Base-by-base conservation (phyloP, 2,888 invertebrate genomes). In the Caenorhabditis drosophilae region DNA sequence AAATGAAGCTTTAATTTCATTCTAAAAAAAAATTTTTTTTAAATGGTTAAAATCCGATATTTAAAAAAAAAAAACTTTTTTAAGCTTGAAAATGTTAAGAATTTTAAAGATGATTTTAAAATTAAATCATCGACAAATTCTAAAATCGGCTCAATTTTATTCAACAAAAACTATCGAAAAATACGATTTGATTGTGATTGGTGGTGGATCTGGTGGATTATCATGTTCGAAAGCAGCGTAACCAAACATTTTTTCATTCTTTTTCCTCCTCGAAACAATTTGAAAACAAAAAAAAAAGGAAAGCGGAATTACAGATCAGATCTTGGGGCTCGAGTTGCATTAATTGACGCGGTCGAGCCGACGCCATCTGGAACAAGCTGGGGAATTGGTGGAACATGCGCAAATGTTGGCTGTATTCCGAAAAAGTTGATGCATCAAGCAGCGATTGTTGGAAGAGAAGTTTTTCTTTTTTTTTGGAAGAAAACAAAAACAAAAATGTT, bases 401-500 rank as follows among this genome's bases (percentile, higher is more conserved):
- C 87, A 26, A 88, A 88, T 86, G 96, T 96, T 7, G 96, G 96
- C 34, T 96, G 95, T 84, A 96, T 97, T 85, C 96, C 96, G 7
- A 97, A 97, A 85, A 97, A 97, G 84, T 86, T 97, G 63, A 94
- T 97, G 93, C 97, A 80, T 49, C 77, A 93, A 84, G 94, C 94
- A 40, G 91, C 94, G 0, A 84, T 94, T 38, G 86, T 93, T 9
- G 94, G 95, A 69, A 69, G 73, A 44, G 64, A 67, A 36, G 66
- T 56, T 63, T 74, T 47, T 87, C 50, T 26, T 25, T 20, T 26
- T 34, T 16, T 46, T 46, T 4, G n/a, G 38, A 38, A 31, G 12
- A 31, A 31, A 31, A 31, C 31, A 31, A 31, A 31, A 31, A 31
- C 31, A 31, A 36, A 44, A 44, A 23, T 44, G n/a, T 18, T 44